Percentiles rank a stretch among this genome's conserved stretches.
Conservation (phyloP, 92 coral and sea anemone genomes). For the Umimayanthus chanpuru region DNA sequence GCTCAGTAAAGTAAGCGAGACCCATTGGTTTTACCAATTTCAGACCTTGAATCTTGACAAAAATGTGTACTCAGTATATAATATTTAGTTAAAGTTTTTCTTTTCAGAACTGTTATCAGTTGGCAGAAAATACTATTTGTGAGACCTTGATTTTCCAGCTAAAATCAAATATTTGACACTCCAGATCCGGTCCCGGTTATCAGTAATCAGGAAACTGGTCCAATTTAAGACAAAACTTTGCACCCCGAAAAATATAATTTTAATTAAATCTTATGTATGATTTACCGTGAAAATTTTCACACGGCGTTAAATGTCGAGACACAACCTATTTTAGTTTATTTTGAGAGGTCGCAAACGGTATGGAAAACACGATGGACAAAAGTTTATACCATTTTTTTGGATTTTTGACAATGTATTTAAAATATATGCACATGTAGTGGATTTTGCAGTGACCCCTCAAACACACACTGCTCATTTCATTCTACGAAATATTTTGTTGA, state of each 20-base stretch:
- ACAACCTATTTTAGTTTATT: not conserved
- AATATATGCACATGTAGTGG: not conserved
- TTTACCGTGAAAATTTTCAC: slow-evolving; percentile 18
- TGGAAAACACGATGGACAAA: not conserved
- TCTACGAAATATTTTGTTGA: not conserved
- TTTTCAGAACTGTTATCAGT: too few relatives aligned
- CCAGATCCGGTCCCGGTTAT: not conserved
- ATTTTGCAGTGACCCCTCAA: not conserved
- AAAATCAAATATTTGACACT: not conserved
- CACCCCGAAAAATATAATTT: not conserved
- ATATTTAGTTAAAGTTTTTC: too few relatives aligned
- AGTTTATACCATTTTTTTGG: not conserved
- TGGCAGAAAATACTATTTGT: not conserved
- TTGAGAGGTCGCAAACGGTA: not conserved
- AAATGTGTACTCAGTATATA: not conserved
- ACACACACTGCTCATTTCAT: not conserved
- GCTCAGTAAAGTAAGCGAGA: too few relatives aligned
- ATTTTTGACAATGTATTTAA: too few relatives aligned
- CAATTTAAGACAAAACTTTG: not conserved
- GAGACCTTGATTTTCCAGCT: not conserved
- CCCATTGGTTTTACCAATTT: not conserved
- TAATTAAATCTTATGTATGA: not conserved
- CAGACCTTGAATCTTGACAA: not conserved
- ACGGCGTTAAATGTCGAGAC: not conserved
- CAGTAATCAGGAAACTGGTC: not conserved